These are phyloP conservation scores for Eumerus sabulonum DNA, from an alignment of 2,888 invertebrate genomes.

Conservation along the genomic window DNA sequence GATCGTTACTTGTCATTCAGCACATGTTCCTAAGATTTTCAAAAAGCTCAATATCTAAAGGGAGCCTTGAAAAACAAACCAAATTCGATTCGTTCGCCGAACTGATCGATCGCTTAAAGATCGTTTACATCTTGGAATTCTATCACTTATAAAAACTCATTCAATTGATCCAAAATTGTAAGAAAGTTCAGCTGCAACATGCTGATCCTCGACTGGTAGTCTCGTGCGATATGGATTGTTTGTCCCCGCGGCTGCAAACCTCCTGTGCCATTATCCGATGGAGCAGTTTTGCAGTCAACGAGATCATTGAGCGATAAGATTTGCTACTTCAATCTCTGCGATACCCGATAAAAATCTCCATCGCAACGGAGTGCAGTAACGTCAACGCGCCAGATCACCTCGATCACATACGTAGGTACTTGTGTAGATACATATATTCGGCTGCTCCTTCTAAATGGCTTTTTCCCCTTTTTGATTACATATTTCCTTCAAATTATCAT, in stretches of 20 bases:
- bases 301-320: conserved; percentile 68
- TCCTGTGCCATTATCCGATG: conserved; percentile 58
- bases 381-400: conserved; percentile 53
- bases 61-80: too few species aligned
- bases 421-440: too few species aligned
- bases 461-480: conserved; percentile 36
- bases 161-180: too few species aligned
- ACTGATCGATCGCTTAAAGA: too few species aligned
- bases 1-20: conserved; percentile 30
- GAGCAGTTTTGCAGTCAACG: conserved; percentile 67
- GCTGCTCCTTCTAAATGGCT: conserved; percentile 29
- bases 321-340: conserved; percentile 66
- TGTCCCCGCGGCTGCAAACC: conserved; percentile 35
- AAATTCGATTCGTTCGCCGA: too few species aligned
- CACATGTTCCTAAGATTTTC: too few species aligned
- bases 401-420: conserved; percentile 21
- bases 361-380: conserved; percentile 49
- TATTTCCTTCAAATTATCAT: conserved; percentile 46
- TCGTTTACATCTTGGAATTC: too few species aligned
- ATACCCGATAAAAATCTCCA: conserved; percentile 62
- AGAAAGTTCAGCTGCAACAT: conserved; percentile 52
- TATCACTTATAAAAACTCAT: too few species aligned
- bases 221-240: conserved; percentile 57
- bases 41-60: too few species aligned
- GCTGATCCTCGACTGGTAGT: conserved; percentile 5